phyloP scores from a whole-genome alignment of 2,888 invertebrate genomes.

The Perizoma affinitatum region DNA sequence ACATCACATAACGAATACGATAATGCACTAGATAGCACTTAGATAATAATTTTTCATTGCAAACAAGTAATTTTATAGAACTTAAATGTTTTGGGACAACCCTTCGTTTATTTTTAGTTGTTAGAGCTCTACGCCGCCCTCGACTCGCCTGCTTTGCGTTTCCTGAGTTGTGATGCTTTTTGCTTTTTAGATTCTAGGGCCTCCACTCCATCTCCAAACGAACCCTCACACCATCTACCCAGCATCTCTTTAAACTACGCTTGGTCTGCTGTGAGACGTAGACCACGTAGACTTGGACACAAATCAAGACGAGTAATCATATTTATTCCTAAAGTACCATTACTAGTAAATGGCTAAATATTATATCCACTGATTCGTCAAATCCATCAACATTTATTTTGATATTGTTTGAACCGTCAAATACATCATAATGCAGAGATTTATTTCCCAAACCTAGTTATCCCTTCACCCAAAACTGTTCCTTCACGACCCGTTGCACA shows the following conservation, averaged over 20 bases:
- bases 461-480: slow-evolving; percentile 19
- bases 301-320: slow-evolving; percentile 3
- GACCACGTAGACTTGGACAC: slow-evolving; percentile 11
- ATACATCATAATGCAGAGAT: slow-evolving; percentile 5
- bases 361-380: no score
- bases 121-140: slow-evolving; percentile 77
- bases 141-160: slow-evolving; percentile 72
- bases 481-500: slow-evolving; percentile 38
- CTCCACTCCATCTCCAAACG: slow-evolving; percentile 11
- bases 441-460: slow-evolving; percentile 12
- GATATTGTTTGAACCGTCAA: neutral
- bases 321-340: neutral
- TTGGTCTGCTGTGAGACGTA: slow-evolving; percentile 22
- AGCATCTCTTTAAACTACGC: slow-evolving; percentile 16
- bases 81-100: slow-evolving; percentile 84
- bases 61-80: slow-evolving; percentile 68
- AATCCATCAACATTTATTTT: no score
- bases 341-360: no score
- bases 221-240: slow-evolving; percentile 12
- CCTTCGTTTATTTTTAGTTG: slow-evolving; percentile 77
- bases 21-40: slow-evolving; percentile 84
- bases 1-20: slow-evolving; percentile 81
- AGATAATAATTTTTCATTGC: slow-evolving; percentile 74
- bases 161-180: slow-evolving; percentile 33
- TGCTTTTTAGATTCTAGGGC: slow-evolving; percentile 22